Evolutionary conservation across 2,888 invertebrate species (phyloP).

Genomic region (Rhimphoctona megacephalus): DNA sequence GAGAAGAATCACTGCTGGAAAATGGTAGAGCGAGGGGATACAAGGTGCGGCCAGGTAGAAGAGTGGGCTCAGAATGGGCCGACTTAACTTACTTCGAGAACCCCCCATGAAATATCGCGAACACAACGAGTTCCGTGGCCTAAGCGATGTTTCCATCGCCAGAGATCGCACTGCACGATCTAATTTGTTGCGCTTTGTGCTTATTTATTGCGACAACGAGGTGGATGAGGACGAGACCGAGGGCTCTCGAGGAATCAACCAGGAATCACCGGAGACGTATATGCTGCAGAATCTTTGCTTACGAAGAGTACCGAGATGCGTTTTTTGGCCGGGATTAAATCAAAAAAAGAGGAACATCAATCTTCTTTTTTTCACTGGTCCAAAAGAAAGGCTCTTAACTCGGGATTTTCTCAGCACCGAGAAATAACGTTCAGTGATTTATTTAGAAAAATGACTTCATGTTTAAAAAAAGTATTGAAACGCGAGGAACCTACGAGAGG

Average conservation of each 20-base stretch:
- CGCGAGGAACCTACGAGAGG: background rate
- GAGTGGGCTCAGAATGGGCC: constrained; percentile 71
- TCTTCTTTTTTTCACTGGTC: background rate
- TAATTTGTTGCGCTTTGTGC: constrained; percentile 80
- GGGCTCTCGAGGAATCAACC: constrained; percentile 41
- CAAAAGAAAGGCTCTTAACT: background rate
- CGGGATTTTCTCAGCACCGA: background rate
- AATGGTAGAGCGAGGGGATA: constrained; percentile 60
- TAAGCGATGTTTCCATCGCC: constrained; percentile 77
- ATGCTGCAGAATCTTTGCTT: constrained; percentile 7
- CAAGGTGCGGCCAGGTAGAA: constrained; percentile 72
- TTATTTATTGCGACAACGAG: constrained; percentile 75
- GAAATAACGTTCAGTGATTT: constrained; percentile 3
- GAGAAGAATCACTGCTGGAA: constrained; percentile 54
- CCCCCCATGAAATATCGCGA: constrained; percentile 80
- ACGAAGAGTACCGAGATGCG: constrained; percentile 43
- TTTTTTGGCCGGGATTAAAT: background rate
- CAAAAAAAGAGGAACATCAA: background rate
- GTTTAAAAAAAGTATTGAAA: background rate
- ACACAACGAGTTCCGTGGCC: constrained; percentile 70
- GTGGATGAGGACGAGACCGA: constrained; percentile 52
- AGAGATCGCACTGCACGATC: constrained; percentile 76
- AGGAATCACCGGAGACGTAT: constrained; percentile 37
- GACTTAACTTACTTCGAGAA: constrained; percentile 77
- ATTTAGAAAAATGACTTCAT: background rate